phyloP scores from a whole-genome alignment of 1,140 invertebrate species.

The Drosophila sproati region DNA sequence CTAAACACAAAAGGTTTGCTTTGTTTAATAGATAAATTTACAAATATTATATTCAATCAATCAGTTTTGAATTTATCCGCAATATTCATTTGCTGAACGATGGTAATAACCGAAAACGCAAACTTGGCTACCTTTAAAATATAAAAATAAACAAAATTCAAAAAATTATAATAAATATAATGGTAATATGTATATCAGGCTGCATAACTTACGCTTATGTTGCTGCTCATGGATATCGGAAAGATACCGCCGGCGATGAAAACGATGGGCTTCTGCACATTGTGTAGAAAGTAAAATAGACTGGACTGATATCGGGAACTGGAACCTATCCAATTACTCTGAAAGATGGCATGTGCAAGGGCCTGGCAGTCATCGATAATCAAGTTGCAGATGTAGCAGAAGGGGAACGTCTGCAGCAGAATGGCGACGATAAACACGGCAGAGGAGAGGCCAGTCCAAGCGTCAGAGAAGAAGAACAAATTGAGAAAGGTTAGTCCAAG shows the following conservation, averaged over 20 bases:
- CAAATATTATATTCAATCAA: background rate
- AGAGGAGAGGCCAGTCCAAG: conserved; percentile 29
- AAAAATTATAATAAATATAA: too few species aligned
- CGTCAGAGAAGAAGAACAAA: conserved; percentile 45
- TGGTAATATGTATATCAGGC: too few species aligned
- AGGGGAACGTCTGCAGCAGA: conserved; percentile 56
- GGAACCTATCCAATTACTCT: conserved; percentile 47
- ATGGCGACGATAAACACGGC: conserved; percentile 28
- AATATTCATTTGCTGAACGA: conserved; percentile 56
- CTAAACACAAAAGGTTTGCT: too few species aligned
- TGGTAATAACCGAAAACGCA: conserved; percentile 57
- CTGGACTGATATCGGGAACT: conserved; percentile 33
- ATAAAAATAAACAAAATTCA: background rate
- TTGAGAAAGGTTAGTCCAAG: conserved; percentile 54
- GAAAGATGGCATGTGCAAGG: conserved; percentile 37
- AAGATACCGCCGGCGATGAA: conserved; percentile 60
- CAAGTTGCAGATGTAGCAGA: conserved; percentile 55
- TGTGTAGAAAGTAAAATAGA: conserved; percentile 42
- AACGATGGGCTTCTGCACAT: conserved; percentile 31
- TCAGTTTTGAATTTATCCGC: conserved; percentile 30
- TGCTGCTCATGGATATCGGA: conserved; percentile 41
- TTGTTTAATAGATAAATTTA: background rate
- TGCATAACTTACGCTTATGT: conserved; percentile 42
- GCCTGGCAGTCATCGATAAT: conserved; percentile 45
- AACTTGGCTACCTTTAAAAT: conserved; percentile 48